A percentile compares a stretch with the other conserved stretches of the same genome.
phyloP scores from a whole-genome alignment of 2,888 invertebrate genomes.

The Caenorhabditis doughertyi region DNA sequence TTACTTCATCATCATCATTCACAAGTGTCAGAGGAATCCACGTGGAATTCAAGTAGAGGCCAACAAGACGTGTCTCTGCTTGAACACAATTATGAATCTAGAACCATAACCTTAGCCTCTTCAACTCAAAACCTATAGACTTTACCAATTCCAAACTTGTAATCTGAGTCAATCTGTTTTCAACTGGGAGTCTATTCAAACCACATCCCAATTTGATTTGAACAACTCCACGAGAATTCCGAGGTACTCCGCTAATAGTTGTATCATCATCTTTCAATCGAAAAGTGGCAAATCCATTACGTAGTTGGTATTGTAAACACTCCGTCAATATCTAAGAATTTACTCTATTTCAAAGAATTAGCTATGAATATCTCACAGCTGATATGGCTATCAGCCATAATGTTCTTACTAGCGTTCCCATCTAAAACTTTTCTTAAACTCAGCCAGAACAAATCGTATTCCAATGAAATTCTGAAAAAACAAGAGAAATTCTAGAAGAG shows the following conservation, averaged over 20 bases:
- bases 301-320: constrained; percentile 15
- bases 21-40: constrained; percentile 18
- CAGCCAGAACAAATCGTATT: background rate
- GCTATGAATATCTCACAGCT: background rate
- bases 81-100: constrained; percentile 53
- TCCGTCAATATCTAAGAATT: constrained; percentile 1
- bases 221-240: constrained; percentile 14
- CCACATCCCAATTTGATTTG: constrained; percentile 46
- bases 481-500: background rate
- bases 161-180: constrained; percentile 3
- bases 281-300: constrained; percentile 38
- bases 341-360: background rate
- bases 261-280: constrained; percentile 20
- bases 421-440: background rate
- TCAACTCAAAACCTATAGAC: background rate
- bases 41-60: constrained; percentile 29
- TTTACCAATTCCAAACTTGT: constrained; percentile 29
- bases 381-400: constrained; percentile 29
- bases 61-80: constrained; percentile 18
- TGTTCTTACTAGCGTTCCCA: background rate
- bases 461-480: constrained; percentile 12
- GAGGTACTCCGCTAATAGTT: constrained; percentile 31
- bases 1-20: constrained; percentile 28
- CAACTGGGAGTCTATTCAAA: constrained; percentile 26
- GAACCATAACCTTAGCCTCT: background rate